phyloP scores from a whole-genome alignment of 2,888 invertebrate species.

The Pollenia angustigena region DNA sequence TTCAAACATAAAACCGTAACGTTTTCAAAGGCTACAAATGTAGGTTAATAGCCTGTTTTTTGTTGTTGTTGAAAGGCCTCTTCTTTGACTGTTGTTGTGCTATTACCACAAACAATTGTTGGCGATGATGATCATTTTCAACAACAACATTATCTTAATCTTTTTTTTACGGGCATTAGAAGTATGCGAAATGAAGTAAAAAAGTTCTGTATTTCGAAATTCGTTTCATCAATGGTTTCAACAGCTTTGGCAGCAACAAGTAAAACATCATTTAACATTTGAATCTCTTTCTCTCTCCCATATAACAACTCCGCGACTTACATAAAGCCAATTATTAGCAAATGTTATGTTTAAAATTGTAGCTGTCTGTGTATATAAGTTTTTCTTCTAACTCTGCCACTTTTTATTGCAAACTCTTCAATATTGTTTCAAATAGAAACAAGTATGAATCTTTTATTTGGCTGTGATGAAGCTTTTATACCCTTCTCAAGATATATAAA shows the following conservation, averaged over 20 bases:
- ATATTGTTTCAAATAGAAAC: too few species aligned
- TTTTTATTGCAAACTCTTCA: conserved; percentile 19
- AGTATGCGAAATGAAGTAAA: neutral
- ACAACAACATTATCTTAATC: conserved; percentile 14
- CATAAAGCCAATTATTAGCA: conserved; percentile 68
- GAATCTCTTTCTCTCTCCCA: neutral
- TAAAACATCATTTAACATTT: conserved; percentile 64
- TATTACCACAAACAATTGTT: conserved; percentile 36
- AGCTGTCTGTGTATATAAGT: neutral
- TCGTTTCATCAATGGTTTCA: conserved; percentile 55
- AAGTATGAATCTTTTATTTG: too few species aligned
- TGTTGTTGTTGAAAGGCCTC: neutral
- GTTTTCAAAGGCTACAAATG: conserved; percentile 59
- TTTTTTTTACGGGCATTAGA: conserved; percentile 22
- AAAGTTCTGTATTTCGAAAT: conserved; percentile 10
- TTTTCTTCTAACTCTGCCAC: neutral
- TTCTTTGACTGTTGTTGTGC: conserved; percentile 24
- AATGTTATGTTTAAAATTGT: conserved; percentile 68
- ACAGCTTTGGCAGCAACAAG: conserved; percentile 1
- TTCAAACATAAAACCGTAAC: conserved; percentile 37
- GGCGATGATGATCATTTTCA: conserved; percentile 26
- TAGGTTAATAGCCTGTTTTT: conserved; percentile 67
- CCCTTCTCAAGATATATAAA: too few species aligned
- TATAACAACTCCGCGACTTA: neutral
- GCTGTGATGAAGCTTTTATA: too few species aligned